Evolutionary conservation across 2,113 vertebrate species (phyloP).

Genomic region (Vidua chalybeata): DNA sequence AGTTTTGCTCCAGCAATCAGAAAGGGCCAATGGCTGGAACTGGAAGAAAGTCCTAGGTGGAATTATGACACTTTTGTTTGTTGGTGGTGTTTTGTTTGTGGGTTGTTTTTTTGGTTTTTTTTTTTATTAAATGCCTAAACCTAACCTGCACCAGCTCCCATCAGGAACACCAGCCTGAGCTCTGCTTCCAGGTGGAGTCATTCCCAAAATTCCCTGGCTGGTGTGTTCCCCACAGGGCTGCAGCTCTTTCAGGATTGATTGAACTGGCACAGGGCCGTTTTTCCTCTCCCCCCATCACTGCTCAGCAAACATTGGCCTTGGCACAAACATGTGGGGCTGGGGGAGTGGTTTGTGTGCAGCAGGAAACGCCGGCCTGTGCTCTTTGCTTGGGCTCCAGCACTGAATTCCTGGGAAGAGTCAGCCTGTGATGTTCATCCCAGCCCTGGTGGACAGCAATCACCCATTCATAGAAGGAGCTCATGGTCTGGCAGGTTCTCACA

Average conservation of each 20-base stretch:
- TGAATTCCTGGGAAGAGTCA: conserved; percentile 43
- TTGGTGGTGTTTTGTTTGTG: neutral
- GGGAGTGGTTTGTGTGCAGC: conserved; percentile 26
- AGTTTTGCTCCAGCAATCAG: neutral
- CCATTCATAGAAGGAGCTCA: conserved; percentile 41
- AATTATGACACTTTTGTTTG: neutral
- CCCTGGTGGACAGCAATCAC: conserved; percentile 43
- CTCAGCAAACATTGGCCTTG: conserved; percentile 39
- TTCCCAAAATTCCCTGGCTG: neutral
- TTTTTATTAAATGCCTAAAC: neutral
- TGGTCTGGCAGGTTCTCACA: conserved; percentile 26
- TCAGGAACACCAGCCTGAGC: neutral
- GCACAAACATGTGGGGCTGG: conserved; percentile 31
- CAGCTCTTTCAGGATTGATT: neutral
- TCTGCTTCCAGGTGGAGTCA: neutral
- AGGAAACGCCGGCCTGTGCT: neutral
- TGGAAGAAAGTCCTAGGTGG: neutral
- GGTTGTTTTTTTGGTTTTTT: rapidly evolving
- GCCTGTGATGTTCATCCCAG: conserved; percentile 42
- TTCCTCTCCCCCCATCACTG: neutral
- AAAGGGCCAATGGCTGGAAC: neutral
- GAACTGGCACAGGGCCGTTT: neutral
- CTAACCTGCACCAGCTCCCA: neutral
- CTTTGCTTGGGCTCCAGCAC: conserved; percentile 25
- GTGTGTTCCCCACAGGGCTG: neutral